Base-by-base conservation (phyloP, 2,113 vertebrate species). In the Progne subis region DNA sequence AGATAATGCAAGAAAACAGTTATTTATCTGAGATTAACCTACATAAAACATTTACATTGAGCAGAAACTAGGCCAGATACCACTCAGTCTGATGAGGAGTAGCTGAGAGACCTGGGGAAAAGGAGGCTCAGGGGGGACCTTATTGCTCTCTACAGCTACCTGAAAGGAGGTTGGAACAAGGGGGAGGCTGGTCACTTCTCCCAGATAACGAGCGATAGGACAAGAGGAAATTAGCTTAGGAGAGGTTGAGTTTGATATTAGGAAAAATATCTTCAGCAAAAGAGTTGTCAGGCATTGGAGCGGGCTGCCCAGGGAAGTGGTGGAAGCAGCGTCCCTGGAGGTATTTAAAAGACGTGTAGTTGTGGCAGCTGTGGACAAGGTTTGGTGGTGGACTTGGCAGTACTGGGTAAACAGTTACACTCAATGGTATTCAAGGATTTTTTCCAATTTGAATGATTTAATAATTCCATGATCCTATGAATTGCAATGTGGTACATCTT, bases 1-100 rank as follows among this genome's bases (percentile, higher is more conserved):
- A 94, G 95, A 95, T 96, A 96, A 96, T 96, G 80, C 87, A 97
- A 95, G 94, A 96, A 97, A 97, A 94, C 86, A 94, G 95, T 96
- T 96, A 94, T 94, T 97, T 96, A 97, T 97, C 96, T 96, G 85
- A 95, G 96, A 97, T 97, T 97, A 97, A 82, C 97, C 97, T 97
- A 97, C 91, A 96, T 96, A 95, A 94, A 96, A 87, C 82, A 65
- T 90, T 74, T 95, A 92, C 80, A 79, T 20, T 71, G 49, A 88
- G 55, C 23, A 82, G 86, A 89, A 97, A 95, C 63, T 97, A 91
- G 91, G 92, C 80, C 74, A 76, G 75, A 81, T 74, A 80, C 57
- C 84, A 76, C 77, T 81, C 43, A 63, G 34, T 63, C 49, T 63
- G 88, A 90, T 77, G 71, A 90, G 63, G 63, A 70, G 34, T 55